These are phyloP conservation scores for Nymphicus hollandicus DNA, from an alignment of 2,113 vertebrate species.

Conservation along the genomic window DNA sequence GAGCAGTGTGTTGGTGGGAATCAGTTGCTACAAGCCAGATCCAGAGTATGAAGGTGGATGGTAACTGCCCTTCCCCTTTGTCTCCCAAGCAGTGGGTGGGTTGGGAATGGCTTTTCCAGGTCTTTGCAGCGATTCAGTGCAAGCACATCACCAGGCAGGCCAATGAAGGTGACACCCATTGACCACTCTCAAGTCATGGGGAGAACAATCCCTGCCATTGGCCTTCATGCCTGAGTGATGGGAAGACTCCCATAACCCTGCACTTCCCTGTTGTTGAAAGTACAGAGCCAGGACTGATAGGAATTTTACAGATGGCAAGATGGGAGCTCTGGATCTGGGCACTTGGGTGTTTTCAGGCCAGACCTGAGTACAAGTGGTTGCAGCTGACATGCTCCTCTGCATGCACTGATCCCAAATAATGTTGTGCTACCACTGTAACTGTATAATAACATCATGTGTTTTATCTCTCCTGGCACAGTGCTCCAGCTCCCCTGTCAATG, in stretches of 20 bases:
- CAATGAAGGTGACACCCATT: neutral
- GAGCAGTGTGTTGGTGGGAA: neutral
- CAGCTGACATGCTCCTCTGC: neutral
- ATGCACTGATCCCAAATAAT: neutral
- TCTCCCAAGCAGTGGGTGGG: neutral
- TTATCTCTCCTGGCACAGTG: neutral
- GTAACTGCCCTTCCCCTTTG: neutral
- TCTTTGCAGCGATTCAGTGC: neutral
- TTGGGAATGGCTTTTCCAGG: neutral
- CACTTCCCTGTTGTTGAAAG: neutral
- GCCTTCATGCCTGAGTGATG: fast-evolving
- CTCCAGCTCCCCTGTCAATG: neutral
- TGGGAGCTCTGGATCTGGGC: neutral
- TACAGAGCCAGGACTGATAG: fast-evolving
- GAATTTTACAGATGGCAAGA: neutral
- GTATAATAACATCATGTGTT: neutral
- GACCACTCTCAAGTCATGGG: fast-evolving
- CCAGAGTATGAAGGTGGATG: neutral
- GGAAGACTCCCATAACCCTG: neutral
- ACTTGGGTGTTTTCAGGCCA: neutral
- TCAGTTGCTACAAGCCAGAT: neutral
- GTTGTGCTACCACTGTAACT: neutral
- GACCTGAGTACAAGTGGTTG: neutral
- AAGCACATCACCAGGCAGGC: neutral
- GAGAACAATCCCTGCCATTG: neutral